phyloP scores from a whole-genome alignment of 2,797 vertebrate species.

The Agapornis canus region DNA sequence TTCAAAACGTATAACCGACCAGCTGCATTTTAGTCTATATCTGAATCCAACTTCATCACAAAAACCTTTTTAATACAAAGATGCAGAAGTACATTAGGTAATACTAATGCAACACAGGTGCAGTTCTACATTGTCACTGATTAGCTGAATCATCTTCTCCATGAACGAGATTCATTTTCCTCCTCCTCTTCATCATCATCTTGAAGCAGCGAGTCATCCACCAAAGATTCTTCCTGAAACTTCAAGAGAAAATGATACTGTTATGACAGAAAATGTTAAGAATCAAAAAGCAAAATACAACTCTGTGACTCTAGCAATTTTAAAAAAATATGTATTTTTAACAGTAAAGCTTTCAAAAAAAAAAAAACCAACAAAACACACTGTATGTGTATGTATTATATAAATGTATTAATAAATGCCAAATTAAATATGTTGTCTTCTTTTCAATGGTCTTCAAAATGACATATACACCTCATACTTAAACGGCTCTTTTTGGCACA shows the following conservation, averaged over 20 bases:
- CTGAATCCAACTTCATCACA: conserved; percentile 79
- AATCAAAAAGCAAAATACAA: neutral
- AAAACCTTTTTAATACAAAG: conserved; percentile 81
- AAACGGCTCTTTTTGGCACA: neutral
- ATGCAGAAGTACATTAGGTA: conserved; percentile 84
- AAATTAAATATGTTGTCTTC: neutral
- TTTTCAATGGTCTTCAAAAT: neutral
- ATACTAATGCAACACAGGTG: conserved; percentile 82
- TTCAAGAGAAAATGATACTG: conserved; percentile 69
- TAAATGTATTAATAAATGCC: neutral
- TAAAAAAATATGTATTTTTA: neutral
- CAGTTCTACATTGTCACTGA: conserved; percentile 74
- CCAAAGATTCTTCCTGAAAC: conserved; percentile 94
- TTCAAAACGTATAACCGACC: conserved; percentile 77
- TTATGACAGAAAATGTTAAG: conserved; percentile 14
- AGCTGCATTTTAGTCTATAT: conserved; percentile 76
- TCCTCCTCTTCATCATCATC: conserved; percentile 98
- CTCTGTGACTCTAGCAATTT: neutral
- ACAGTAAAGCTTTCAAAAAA: neutral
- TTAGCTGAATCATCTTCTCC: conserved; percentile 94
- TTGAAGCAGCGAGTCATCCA: conserved; percentile 92
- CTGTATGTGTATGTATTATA: neutral
- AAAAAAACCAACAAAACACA: neutral
- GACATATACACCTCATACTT: neutral
- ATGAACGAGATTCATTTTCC: conserved; percentile 94